Evolutionary conservation across 2,888 invertebrate species (phyloP).

Genomic region (Nipponacmea schrenckii): DNA sequence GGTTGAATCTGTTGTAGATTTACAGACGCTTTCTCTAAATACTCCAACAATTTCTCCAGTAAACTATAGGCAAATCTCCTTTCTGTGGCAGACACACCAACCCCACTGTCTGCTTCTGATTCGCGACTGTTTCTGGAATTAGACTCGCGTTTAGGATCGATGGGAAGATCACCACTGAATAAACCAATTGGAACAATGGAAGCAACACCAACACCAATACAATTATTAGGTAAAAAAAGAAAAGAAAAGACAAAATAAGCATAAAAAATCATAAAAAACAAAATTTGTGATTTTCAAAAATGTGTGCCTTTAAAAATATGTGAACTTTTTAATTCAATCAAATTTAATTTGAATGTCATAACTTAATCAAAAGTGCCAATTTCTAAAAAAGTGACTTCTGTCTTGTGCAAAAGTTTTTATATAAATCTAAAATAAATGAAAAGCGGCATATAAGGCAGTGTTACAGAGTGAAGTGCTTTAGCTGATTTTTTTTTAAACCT

Average conservation of each 20-base stretch:
- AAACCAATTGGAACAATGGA: slow-evolving; percentile 16
- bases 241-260: slow-evolving; percentile 17
- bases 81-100: slow-evolving; percentile 80
- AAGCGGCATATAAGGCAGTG: no score
- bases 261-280: slow-evolving; percentile 19
- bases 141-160: slow-evolving; percentile 42
- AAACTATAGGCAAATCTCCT: slow-evolving; percentile 96
- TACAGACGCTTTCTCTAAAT: slow-evolving; percentile 94
- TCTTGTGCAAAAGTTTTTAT: no score
- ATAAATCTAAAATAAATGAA: no score
- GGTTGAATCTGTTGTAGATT: slow-evolving; percentile 88
- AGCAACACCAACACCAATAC: slow-evolving; percentile 17
- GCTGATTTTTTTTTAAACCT: no score
- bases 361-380: no score
- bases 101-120: slow-evolving; percentile 59
- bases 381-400: no score
- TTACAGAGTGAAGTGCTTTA: no score
- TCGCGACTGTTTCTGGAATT: slow-evolving; percentile 57
- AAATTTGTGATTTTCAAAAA: not conserved
- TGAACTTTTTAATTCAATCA: no score
- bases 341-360: no score
- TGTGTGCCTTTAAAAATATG: not conserved
- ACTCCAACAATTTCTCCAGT: slow-evolving; percentile 94
- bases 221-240: slow-evolving; percentile 25
- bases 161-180: slow-evolving; percentile 36